phyloP scores from a whole-genome alignment of 2,888 invertebrate species.

The Lasioglossum pauxillum region DNA sequence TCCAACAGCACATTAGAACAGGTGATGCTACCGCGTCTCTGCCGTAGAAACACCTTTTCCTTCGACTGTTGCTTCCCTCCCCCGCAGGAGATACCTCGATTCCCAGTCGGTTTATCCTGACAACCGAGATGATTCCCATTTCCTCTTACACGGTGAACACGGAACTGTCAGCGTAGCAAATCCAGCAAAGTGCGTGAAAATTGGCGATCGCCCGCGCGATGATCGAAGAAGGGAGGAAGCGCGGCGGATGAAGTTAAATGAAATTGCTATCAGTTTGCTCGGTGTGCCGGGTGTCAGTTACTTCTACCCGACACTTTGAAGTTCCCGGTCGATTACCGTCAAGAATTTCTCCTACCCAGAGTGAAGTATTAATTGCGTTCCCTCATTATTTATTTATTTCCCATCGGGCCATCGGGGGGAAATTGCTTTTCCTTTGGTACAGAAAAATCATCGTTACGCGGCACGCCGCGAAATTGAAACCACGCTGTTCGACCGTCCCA shows the following conservation, averaged over 20 bases:
- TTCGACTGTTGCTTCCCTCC: not conserved
- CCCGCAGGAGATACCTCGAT: conserved; percentile 7
- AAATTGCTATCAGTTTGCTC: conserved; percentile 36
- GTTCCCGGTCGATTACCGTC: conserved; percentile 14
- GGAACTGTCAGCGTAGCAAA: conserved; percentile 42
- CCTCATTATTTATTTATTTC: conserved; percentile 28
- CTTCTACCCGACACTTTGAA: conserved; percentile 9
- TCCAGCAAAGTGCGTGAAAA: conserved; percentile 38
- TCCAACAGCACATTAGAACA: conserved; percentile 13
- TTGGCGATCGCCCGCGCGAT: conserved; percentile 40
- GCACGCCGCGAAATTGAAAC: not conserved
- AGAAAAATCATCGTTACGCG: not conserved
- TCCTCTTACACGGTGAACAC: conserved; percentile 37
- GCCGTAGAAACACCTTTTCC: conserved; percentile 4
- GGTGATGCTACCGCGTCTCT: conserved; percentile 15
- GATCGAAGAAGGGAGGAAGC: conserved; percentile 4
- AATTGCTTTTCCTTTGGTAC: not conserved
- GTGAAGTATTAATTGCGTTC: conserved; percentile 36
- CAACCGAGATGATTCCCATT: conserved; percentile 43
- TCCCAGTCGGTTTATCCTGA: conserved; percentile 20
- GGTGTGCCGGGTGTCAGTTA: conserved; percentile 23
- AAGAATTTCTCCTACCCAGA: not conserved
- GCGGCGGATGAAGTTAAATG: conserved; percentile 45
- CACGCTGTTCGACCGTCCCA: not conserved
- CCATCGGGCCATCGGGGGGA: too few species aligned